These are phyloP conservation scores for Nephrocerus scutellatus DNA, from an alignment of 2,888 invertebrate species.

Conservation along the genomic window DNA sequence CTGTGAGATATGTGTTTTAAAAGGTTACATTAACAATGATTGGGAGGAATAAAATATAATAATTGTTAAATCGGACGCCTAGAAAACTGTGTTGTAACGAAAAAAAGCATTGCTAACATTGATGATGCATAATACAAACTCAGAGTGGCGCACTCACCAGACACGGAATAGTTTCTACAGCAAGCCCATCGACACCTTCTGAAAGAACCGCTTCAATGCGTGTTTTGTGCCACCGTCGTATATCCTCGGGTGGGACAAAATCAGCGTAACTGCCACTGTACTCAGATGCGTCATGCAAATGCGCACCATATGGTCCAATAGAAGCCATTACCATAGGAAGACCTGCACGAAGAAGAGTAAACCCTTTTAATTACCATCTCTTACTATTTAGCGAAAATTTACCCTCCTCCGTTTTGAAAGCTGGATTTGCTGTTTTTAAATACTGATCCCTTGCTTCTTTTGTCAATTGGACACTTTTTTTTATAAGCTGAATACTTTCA, in stretches of 20 bases:
- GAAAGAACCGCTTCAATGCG: slow-evolving; percentile 68
- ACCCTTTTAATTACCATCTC: slow-evolving; percentile 1
- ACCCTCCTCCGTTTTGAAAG: slow-evolving; percentile 14
- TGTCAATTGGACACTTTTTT: slow-evolving; percentile 65
- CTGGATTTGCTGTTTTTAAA: slow-evolving; percentile 50
- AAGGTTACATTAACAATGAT: too few species aligned
- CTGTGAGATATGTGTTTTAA: too few species aligned
- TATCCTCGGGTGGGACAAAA: slow-evolving; percentile 54
- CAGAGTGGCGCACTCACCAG: slow-evolving; percentile 50
- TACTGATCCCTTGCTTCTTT: slow-evolving; percentile 59
- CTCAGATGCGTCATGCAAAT: slow-evolving; percentile 81
- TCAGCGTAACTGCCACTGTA: slow-evolving; percentile 74
- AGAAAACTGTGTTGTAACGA: too few species aligned
- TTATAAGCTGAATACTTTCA: slow-evolving; percentile 64
- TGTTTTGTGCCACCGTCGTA: slow-evolving; percentile 75
- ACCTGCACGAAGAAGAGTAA: slow-evolving; percentile 36
- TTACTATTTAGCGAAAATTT: slow-evolving; percentile 3
- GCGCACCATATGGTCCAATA: slow-evolving; percentile 86
- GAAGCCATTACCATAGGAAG: slow-evolving; percentile 66
- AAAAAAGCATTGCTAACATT: too few species aligned
- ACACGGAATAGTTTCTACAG: slow-evolving; percentile 85
- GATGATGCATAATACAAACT: too few species aligned
- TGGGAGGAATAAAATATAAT: too few species aligned
- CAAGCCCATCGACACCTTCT: slow-evolving; percentile 73
- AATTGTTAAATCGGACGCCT: too few species aligned